These are phyloP conservation scores for Homarus gammarus DNA, from an alignment of 2,888 invertebrate species.

Conservation along the genomic window DNA sequence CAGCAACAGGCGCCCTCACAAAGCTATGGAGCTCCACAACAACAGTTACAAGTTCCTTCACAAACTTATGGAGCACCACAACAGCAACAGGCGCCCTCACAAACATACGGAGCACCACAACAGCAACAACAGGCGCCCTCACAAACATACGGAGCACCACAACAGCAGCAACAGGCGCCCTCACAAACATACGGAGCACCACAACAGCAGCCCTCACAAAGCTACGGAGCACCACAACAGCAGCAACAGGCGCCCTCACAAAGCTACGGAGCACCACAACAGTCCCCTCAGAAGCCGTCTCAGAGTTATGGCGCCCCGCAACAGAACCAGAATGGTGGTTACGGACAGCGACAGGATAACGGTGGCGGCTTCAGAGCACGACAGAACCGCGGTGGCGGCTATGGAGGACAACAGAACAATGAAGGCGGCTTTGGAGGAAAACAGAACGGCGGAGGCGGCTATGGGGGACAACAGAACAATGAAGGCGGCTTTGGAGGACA, in stretches of 20 bases:
- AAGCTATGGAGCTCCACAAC: slow-evolving; percentile 14
- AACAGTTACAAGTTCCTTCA: slow-evolving; percentile 32
- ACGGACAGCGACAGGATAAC: slow-evolving; percentile 17
- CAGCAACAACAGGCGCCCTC: background rate
- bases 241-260: slow-evolving; percentile 34
- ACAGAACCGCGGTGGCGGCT: background rate
- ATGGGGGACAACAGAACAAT: background rate
- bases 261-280: slow-evolving; percentile 47
- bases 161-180: background rate
- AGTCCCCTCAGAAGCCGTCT: slow-evolving; percentile 7
- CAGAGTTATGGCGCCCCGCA: slow-evolving; percentile 27
- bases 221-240: slow-evolving; percentile 4
- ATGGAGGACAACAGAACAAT: slow-evolving; percentile 15
- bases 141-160: slow-evolving; percentile 43
- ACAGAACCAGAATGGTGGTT: background rate
- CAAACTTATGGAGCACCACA: slow-evolving; percentile 40
- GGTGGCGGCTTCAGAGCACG: background rate
- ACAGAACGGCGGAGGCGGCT: slow-evolving; percentile 2
- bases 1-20: slow-evolving; percentile 16
- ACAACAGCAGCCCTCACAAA: slow-evolving; percentile 20
- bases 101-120: slow-evolving; percentile 44
- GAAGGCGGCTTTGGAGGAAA: background rate
- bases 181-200: slow-evolving; percentile 42
- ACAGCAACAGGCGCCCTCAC: slow-evolving; percentile 43
- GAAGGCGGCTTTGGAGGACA: background rate